Evolutionary conservation across 2,797 vertebrate genomes (phyloP), one percentile per base, ranked within the genome.

Genomic region (Rousettus madagascariensis): DNA sequence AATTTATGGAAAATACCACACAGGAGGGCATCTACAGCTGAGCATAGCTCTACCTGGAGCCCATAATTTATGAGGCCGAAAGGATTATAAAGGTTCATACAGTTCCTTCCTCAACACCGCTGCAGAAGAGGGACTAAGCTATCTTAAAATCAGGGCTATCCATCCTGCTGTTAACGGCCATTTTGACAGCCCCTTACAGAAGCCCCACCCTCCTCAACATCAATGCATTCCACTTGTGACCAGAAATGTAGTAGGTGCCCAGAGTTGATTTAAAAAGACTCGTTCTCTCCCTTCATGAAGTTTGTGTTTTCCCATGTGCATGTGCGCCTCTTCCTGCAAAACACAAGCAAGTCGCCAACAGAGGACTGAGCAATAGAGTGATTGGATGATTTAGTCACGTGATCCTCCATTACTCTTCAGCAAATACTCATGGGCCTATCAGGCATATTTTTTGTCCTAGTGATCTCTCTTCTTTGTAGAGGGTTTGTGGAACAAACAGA

Each of bases 1-100:
- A 90, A 74, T 86, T 80, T 92, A 75, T 86, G 88, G 66, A 69
- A 94, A 87, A 90, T 85, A 28, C 8, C 77, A 43, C 87, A 24
- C 16, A 0, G 33, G 53, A 59, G 16, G 28, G 24, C 2, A 3
- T 46, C 68, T 41, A 26, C 0, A 24, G 19, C 43, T 28, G 22
- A 69, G 22, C 5, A 0, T 3, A 19, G 8, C 65, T 36, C 57
- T 9, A 5, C 72, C 49, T n/a, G 55, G 6, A 53, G 17, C 30
- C 53, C 16, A 0, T 28, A 87, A 74, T 69, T 53, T 26, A 49
- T 4, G 68, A 82, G n/a, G 30, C 12, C 15, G 26, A 92, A 95
- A 41, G 16, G 26, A 28, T 59, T 72, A 33, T 38, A 33, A 46
- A 55, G 16, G 1, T 41, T 53, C 51, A 19, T n/a, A 57, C 13